phyloP scores from a whole-genome alignment of 2,113 vertebrate species.

The Actenoides hombroni region DNA sequence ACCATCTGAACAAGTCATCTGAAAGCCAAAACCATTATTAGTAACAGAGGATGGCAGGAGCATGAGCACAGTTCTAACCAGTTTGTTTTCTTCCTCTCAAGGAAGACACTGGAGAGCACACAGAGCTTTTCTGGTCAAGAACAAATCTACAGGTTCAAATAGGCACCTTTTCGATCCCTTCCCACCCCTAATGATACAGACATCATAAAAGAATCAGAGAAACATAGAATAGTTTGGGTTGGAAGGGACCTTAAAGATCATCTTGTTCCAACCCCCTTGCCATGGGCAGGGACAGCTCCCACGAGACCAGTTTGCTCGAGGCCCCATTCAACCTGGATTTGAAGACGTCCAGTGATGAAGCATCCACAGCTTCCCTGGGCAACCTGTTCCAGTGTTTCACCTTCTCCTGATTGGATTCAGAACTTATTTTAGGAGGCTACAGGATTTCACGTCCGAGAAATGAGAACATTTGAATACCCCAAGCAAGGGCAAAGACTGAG shows the following conservation, averaged over 20 bases:
- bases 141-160: background rate
- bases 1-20: background rate
- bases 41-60: background rate
- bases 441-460: too few species aligned
- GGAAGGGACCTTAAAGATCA: too few species aligned
- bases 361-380: too few species aligned
- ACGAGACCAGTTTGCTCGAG: too few species aligned
- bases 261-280: too few species aligned
- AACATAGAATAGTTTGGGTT: too few species aligned
- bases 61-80: background rate
- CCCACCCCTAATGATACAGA: background rate
- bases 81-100: background rate
- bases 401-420: too few species aligned
- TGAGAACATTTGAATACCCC: background rate
- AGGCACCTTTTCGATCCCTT: background rate
- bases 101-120: background rate
- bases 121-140: background rate
- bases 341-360: too few species aligned
- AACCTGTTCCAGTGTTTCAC: too few species aligned
- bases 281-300: too few species aligned
- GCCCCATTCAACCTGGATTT: too few species aligned
- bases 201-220: background rate
- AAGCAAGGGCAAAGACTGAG: background rate
- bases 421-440: too few species aligned
- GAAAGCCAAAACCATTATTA: background rate